These are phyloP conservation scores for Schizothorax lantsangensis DNA, from an alignment of 2,797 vertebrate genomes.

Conservation along the genomic window DNA sequence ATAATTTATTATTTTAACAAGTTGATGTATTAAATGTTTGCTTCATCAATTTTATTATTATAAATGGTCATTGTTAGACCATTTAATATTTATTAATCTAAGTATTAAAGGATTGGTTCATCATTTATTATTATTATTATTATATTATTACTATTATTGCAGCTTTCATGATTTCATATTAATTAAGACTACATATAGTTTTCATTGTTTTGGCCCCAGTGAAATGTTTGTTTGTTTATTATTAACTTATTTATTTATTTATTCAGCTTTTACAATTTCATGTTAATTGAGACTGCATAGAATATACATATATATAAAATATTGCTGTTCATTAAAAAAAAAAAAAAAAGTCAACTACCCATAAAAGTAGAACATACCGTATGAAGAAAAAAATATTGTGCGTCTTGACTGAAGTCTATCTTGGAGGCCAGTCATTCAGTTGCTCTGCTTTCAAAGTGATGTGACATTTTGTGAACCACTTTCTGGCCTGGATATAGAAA, in stretches of 20 bases:
- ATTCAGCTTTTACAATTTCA: background rate
- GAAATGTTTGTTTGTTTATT: background rate
- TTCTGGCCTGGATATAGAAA: slow-evolving; percentile 33
- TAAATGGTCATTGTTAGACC: background rate
- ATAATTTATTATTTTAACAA: too few species aligned
- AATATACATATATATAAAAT: background rate
- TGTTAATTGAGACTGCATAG: background rate
- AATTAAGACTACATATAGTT: background rate
- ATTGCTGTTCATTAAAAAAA: background rate
- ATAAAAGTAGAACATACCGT: slow-evolving; percentile 1
- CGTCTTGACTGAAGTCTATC: background rate
- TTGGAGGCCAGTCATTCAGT: slow-evolving; percentile 15
- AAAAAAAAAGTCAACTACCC: background rate
- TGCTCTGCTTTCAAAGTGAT: slow-evolving; percentile 26
- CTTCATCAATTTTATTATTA: background rate
- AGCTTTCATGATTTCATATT: background rate
- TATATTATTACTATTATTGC: background rate
- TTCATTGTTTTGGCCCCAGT: background rate
- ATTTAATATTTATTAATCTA: background rate
- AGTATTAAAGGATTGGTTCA: too few species aligned
- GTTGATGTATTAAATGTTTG: background rate
- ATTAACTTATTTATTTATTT: background rate
- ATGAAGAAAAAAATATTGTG: background rate
- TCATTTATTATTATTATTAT: too few species aligned
- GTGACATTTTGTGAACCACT: slow-evolving; percentile 37